These are phyloP conservation scores for Drosophila sordidula DNA, from an alignment of 2,888 invertebrate species.

Conservation along the genomic window DNA sequence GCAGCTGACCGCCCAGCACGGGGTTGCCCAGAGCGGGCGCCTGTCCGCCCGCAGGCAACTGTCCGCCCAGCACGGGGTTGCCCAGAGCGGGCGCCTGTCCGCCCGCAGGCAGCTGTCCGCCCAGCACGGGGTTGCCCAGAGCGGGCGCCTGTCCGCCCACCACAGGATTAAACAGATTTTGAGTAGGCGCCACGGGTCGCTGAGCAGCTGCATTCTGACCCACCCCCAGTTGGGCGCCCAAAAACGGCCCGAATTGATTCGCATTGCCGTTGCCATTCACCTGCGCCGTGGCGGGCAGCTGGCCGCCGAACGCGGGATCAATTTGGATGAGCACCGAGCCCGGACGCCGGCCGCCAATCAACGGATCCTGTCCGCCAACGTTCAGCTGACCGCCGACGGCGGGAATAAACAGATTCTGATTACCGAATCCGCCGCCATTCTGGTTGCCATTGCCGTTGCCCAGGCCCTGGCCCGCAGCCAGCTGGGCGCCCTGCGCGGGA, in stretches of 20 bases:
- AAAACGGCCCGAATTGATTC: slow-evolving; percentile 27
- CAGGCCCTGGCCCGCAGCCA: slow-evolving; percentile 14
- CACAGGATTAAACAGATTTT: slow-evolving; percentile 10
- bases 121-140: not conserved
- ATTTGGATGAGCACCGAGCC: slow-evolving; percentile 44
- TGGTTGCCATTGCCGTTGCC: slow-evolving; percentile 16
- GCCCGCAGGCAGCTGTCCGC: slow-evolving; percentile 16
- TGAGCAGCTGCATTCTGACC: slow-evolving; percentile 25
- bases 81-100: slow-evolving; percentile 6
- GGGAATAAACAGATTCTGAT: slow-evolving; percentile 54
- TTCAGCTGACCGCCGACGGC: slow-evolving; percentile 39
- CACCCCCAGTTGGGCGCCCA: slow-evolving; percentile 44
- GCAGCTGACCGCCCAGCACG: slow-evolving; percentile 30
- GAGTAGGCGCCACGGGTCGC: not conserved
- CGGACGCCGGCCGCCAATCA: slow-evolving; percentile 24
- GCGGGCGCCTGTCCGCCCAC: slow-evolving; percentile 15
- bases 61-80: slow-evolving; percentile 19
- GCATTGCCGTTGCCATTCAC: slow-evolving; percentile 17
- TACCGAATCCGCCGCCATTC: slow-evolving; percentile 36
- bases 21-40: slow-evolving; percentile 19
- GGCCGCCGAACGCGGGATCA: slow-evolving; percentile 49
- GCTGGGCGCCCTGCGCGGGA: slow-evolving; percentile 43
- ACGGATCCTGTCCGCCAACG: slow-evolving; percentile 13
- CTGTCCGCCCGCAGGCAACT: slow-evolving; percentile 3
- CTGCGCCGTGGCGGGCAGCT: slow-evolving; percentile 41